These are phyloP conservation scores for Tetramorium parvispinum DNA, from an alignment of 1,140 invertebrate species.

Conservation along the genomic window DNA sequence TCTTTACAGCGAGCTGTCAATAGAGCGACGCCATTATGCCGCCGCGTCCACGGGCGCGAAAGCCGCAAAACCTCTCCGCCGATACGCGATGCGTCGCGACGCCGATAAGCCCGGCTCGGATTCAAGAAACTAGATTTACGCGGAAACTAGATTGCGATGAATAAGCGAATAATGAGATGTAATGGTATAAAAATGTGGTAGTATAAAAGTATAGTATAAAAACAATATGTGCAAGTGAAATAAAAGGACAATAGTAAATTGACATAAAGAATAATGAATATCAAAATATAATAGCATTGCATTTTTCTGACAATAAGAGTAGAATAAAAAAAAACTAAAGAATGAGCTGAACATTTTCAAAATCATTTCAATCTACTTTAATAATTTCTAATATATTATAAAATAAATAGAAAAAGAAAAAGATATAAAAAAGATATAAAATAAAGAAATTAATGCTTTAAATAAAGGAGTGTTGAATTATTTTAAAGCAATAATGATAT, in stretches of 20 bases:
- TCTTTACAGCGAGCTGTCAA: slow-evolving; percentile 62
- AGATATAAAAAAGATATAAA: not conserved
- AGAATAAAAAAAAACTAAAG: not conserved
- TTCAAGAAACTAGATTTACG: slow-evolving; percentile 35
- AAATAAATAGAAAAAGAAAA: not conserved
- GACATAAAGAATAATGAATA: not conserved
- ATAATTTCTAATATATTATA: not conserved
- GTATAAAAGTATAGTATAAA: not conserved
- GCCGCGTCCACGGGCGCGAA: slow-evolving; percentile 38
- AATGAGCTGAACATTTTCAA: not conserved
- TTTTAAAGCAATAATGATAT: not conserved
- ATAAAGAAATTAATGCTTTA: not conserved
- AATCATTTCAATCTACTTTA: not conserved
- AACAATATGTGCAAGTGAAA: not conserved
- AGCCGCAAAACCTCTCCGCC: slow-evolving; percentile 47
- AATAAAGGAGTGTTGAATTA: not conserved
- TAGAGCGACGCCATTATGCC: slow-evolving; percentile 58
- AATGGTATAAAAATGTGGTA: not conserved
- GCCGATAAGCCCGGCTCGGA: slow-evolving; percentile 40
- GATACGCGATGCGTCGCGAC: slow-evolving; percentile 18
- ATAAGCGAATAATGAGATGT: not conserved
- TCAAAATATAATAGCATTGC: not conserved
- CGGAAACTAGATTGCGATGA: not conserved
- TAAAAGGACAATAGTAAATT: not conserved
- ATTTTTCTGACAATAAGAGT: not conserved